These are phyloP conservation scores for Sesamia nonagrioides DNA, from an alignment of 1,140 invertebrate genomes.

Conservation along the genomic window DNA sequence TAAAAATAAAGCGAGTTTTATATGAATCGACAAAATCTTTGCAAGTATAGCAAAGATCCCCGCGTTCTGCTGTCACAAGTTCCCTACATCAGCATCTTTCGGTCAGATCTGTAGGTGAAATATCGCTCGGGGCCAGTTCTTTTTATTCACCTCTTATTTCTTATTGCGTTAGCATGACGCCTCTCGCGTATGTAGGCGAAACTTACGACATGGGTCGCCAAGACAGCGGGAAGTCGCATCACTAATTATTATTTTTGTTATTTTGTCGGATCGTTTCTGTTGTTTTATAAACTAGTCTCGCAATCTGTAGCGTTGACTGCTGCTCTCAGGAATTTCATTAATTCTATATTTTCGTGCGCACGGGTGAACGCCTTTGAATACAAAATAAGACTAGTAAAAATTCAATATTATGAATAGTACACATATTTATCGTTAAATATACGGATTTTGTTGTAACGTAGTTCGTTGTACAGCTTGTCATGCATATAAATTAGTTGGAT, in stretches of 20 bases:
- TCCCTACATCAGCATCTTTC: constrained; percentile 63
- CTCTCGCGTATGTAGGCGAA: constrained; percentile 60
- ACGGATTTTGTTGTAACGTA: constrained; percentile 60
- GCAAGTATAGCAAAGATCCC: constrained; percentile 45
- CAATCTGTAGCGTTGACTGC: constrained; percentile 14
- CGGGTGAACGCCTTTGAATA: constrained; percentile 15
- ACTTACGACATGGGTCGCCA: constrained; percentile 57
- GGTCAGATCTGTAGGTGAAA: constrained; percentile 62
- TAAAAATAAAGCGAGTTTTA: background rate
- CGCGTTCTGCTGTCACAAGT: constrained; percentile 54
- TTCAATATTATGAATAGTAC: constrained; percentile 20
- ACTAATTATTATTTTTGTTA: constrained; percentile 69
- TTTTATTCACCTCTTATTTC: constrained; percentile 64
- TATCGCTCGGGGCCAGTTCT: constrained; percentile 61
- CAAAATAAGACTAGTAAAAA: background rate
- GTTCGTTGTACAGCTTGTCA: constrained; percentile 62
- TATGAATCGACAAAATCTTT: constrained; percentile 16
- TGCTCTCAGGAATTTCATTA: constrained; percentile 24
- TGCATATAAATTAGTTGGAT: constrained; percentile 73
- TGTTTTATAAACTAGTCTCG: constrained; percentile 36
- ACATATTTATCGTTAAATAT: constrained; percentile 43
- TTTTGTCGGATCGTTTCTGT: constrained; percentile 27
- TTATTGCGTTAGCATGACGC: constrained; percentile 62
- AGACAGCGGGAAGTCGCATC: constrained; percentile 59
- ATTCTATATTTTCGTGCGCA: constrained; percentile 28